A percentile compares a stretch with the other conserved stretches of the same genome.
Evolutionary conservation across 2,113 vertebrate genomes (phyloP).

Genomic region (Potamarius usumacintae): DNA sequence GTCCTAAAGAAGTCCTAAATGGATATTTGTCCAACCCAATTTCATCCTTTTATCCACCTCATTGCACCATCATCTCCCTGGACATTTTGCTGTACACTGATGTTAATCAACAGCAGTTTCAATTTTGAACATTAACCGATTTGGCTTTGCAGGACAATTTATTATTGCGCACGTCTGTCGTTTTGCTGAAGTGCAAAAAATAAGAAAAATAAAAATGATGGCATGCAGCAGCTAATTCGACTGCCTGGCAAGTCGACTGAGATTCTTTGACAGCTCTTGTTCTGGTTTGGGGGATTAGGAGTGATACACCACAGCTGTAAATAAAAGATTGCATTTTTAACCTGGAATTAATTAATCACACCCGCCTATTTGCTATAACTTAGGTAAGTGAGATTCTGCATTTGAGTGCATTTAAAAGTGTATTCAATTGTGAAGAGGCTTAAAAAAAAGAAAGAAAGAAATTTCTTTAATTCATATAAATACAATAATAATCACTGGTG

Average conservation of each 20-base stretch:
- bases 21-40: background rate
- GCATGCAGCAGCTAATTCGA: conserved; percentile 59
- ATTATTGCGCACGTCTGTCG: conserved; percentile 50
- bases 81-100: conserved; percentile 17
- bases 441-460: conserved; percentile 60
- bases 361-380: conserved; percentile 59
- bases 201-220: conserved; percentile 44
- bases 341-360: conserved; percentile 64
- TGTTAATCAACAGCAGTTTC: background rate
- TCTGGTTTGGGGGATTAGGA: conserved; percentile 45
- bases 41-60: background rate
- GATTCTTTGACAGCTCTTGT: conserved; percentile 57
- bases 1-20: conserved; percentile 1
- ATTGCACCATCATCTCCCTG: conserved; percentile 2
- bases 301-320: conserved; percentile 57
- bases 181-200: conserved; percentile 52
- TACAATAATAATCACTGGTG: conserved; percentile 74
- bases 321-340: conserved; percentile 56
- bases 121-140: conserved; percentile 31
- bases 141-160: conserved; percentile 33
- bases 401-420: conserved; percentile 59
- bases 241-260: conserved; percentile 58
- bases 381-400: conserved; percentile 49
- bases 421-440: conserved; percentile 59
- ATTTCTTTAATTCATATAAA: conserved; percentile 73